Evolutionary conservation across 2,888 invertebrate genomes (phyloP).

Genomic region (Kryphioiulus occultus): DNA sequence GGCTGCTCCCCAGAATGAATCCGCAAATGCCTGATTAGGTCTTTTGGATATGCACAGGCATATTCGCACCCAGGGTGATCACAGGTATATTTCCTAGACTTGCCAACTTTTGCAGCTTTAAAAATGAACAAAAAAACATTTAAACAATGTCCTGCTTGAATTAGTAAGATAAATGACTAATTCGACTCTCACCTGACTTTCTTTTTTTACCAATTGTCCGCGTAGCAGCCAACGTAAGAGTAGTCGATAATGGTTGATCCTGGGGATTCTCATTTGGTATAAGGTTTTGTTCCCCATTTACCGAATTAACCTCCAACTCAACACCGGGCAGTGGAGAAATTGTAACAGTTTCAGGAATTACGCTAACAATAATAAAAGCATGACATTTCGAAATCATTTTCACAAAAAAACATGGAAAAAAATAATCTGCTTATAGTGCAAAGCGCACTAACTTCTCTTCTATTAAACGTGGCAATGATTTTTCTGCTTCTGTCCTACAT

Average conservation of each 20-base stretch:
- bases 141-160: background rate
- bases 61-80: constrained; percentile 44
- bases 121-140: background rate
- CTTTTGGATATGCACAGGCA: constrained; percentile 49
- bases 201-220: background rate
- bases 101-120: constrained; percentile 3
- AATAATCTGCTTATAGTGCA: too few species aligned
- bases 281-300: background rate
- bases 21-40: constrained; percentile 46
- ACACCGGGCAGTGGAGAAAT: background rate
- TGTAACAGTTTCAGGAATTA: background rate
- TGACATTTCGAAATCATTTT: too few species aligned
- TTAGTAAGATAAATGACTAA: background rate
- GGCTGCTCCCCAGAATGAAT: constrained; percentile 52
- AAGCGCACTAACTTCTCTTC: background rate
- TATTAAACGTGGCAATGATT: background rate
- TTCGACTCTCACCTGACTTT: background rate
- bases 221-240: background rate
- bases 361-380: background rate
- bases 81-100: constrained; percentile 42
- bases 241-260: background rate
- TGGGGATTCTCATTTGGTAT: background rate
- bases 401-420: too few species aligned
- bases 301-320: constrained; percentile 2
- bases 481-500: background rate